Evolutionary conservation across 2,888 invertebrate species (phyloP).

Genomic region (Apodemia mormo): DNA sequence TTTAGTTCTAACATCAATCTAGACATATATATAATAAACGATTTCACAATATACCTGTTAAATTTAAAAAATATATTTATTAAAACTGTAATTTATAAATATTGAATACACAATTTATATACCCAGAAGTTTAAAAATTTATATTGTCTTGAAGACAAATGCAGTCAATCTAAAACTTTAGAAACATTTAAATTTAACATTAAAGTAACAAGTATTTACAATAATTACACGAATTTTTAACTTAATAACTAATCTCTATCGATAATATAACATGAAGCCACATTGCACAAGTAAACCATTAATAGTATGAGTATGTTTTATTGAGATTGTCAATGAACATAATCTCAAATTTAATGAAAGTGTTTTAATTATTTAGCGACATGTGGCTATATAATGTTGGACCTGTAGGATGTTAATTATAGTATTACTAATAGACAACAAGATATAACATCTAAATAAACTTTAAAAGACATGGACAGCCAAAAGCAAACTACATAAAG

Average conservation of each 20-base stretch:
- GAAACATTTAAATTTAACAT: conserved; percentile 24
- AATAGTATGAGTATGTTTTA: conserved; percentile 57
- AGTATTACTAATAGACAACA: conserved; percentile 44
- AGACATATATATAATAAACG: conserved; percentile 2
- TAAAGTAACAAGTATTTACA: conserved; percentile 60
- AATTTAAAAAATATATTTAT: background rate
- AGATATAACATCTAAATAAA: conserved; percentile 47
- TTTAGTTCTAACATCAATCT: background rate
- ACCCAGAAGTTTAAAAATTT: conserved; percentile 12
- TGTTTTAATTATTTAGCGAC: conserved; percentile 31
- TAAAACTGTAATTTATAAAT: background rate
- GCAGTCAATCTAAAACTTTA: conserved; percentile 14
- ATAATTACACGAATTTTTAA: conserved; percentile 52
- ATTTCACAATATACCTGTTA: background rate
- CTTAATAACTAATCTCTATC: conserved; percentile 54
- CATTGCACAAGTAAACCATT: conserved; percentile 60
- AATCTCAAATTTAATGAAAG: background rate
- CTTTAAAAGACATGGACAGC: conserved; percentile 53
- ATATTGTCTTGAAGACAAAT: conserved; percentile 19
- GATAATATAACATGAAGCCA: conserved; percentile 60
- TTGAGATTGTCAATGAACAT: conserved; percentile 14
- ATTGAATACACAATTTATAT: background rate
- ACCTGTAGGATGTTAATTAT: conserved; percentile 37
- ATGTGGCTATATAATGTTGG: conserved; percentile 31
- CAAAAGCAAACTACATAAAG: conserved; percentile 66